Evolutionary conservation across 2,888 invertebrate species (phyloP).

Genomic region (Meta bourneti): DNA sequence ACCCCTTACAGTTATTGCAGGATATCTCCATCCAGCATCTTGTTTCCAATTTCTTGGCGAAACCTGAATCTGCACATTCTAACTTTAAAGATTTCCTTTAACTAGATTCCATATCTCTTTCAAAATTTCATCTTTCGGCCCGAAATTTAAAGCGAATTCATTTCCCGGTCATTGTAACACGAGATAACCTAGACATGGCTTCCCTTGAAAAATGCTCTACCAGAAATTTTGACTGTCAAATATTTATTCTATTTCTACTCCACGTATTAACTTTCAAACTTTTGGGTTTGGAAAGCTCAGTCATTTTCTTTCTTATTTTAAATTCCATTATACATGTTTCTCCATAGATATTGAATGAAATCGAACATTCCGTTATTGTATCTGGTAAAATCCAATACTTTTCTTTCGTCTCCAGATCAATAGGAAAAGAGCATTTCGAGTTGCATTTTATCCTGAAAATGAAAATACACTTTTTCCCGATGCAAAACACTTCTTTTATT

Average conservation of each 20-base stretch:
- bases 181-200: not conserved
- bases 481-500: not conserved
- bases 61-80: not conserved
- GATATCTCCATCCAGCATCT: not conserved
- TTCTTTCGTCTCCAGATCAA: not conserved
- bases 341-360: not conserved
- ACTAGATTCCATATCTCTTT: not conserved
- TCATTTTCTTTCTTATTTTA: not conserved
- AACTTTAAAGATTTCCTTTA: not conserved
- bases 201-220: not conserved
- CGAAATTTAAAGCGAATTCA: not conserved
- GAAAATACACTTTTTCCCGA: not conserved
- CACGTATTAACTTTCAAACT: not conserved
- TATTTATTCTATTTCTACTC: not conserved
- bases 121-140: not conserved
- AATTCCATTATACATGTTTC: not conserved
- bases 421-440: not conserved
- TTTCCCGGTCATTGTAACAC: not conserved
- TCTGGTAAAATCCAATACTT: not conserved
- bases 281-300: not conserved
- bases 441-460: not conserved
- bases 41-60: not conserved
- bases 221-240: not conserved
- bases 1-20: too few species aligned
- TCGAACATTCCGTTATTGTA: not conserved